A percentile compares a stretch with the other conserved stretches of the same genome.
Conservation (phyloP, 1,140 invertebrate species). For the Medauroidea extradentata region DNA sequence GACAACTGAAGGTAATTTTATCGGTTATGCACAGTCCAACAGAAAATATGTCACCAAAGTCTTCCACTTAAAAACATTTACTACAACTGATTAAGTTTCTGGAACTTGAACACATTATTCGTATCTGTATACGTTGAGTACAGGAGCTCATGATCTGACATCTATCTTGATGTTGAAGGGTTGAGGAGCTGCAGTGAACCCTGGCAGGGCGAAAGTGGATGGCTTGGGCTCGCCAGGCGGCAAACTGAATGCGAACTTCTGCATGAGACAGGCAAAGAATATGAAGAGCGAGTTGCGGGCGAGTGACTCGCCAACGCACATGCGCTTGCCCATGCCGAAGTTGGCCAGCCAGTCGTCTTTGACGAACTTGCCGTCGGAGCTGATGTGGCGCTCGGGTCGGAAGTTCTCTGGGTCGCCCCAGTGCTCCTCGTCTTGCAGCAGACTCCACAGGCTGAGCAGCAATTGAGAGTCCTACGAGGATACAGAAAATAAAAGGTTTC, state of each 20-base stretch:
- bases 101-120: too few species aligned
- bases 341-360: conserved; percentile 8
- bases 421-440: conserved; percentile 15
- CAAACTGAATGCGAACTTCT: conserved; percentile 22
- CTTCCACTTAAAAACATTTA: too few species aligned
- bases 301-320: conserved; percentile 34
- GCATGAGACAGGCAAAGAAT: conserved; percentile 28
- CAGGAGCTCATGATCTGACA: too few species aligned
- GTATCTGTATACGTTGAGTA: too few species aligned
- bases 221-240: conserved; percentile 19
- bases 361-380: conserved; percentile 9
- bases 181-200: conserved; percentile 20
- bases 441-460: conserved; percentile 9
- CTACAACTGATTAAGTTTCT: too few species aligned
- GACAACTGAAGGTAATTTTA: too few species aligned
- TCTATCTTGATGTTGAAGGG: conserved; percentile 22
- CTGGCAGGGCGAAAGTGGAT: conserved; percentile 14
- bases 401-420: conserved; percentile 20
- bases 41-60: too few species aligned
- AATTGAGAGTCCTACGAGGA: conserved; percentile 3
- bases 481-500: too few species aligned
- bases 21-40: too few species aligned
- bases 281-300: conserved; percentile 33
- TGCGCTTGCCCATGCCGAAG: conserved; percentile 29
- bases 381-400: conserved; percentile 16